Conservation (phyloP, 2,888 invertebrate genomes). For the Leptinotarsa juncta region DNA sequence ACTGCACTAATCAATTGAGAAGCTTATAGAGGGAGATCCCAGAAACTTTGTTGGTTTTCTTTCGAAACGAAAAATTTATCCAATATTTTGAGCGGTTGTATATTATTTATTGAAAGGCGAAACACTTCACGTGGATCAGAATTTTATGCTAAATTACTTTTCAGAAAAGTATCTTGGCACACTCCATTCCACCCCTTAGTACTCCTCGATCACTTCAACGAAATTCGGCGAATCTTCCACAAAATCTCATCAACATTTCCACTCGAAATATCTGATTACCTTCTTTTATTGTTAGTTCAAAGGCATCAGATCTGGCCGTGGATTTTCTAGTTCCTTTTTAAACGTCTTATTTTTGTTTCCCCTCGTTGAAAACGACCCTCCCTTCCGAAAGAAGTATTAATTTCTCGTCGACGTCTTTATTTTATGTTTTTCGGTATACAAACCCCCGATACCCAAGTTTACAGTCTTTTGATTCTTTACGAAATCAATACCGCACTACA, state of each 20-base stretch:
- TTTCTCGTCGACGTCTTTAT: slow-evolving; percentile 62
- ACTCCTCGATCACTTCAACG: slow-evolving; percentile 2
- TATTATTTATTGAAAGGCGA: no score
- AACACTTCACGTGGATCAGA: no score
- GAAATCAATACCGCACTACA: slow-evolving; percentile 26
- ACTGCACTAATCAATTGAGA: no score
- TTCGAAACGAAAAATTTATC: no score
- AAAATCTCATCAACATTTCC: slow-evolving; percentile 18
- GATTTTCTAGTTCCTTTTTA: slow-evolving; percentile 34
- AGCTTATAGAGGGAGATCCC: no score
- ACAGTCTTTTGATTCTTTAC: slow-evolving; percentile 26
- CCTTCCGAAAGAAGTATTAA: slow-evolving; percentile 61
- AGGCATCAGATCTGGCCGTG: slow-evolving; percentile 20
- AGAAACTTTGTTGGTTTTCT: no score
- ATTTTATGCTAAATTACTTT: neutral
- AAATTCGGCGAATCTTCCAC: slow-evolving; percentile 2
- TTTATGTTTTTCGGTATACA: slow-evolving; percentile 44
- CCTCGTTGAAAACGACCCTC: slow-evolving; percentile 40
- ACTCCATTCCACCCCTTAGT: neutral
- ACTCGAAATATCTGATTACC: slow-evolving; percentile 27
- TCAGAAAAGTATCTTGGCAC: neutral
- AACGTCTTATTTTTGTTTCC: slow-evolving; percentile 45
- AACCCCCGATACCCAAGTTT: slow-evolving; percentile 18
- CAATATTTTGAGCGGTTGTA: no score
- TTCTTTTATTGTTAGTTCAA: slow-evolving; percentile 23